phyloP scores from a whole-genome alignment of 1,140 invertebrate genomes.

The Metopolophium dirhodum region DNA sequence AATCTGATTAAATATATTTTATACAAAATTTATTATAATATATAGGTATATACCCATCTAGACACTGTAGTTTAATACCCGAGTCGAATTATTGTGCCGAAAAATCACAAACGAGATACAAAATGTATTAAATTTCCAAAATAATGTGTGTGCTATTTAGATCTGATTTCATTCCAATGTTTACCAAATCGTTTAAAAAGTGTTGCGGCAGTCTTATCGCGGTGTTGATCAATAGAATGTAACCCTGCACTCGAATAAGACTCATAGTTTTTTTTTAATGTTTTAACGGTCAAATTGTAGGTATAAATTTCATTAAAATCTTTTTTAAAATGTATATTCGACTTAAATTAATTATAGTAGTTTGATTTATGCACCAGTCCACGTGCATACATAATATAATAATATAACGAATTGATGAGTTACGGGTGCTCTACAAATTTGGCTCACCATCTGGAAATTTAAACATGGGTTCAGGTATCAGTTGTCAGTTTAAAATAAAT shows the following conservation, averaged over 20 bases:
- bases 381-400: too few relatives aligned
- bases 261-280: not conserved
- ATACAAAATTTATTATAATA: not conserved
- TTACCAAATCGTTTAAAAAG: not conserved
- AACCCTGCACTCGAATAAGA: not conserved
- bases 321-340: not conserved
- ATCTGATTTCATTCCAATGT: not conserved
- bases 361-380: too few relatives aligned
- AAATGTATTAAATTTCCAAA: not conserved
- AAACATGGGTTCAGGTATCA: too few relatives aligned
- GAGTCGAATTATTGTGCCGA: not conserved
- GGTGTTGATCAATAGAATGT: not conserved
- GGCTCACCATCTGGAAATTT: too few relatives aligned
- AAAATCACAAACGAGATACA: conserved; percentile 11
- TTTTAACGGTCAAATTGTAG: not conserved
- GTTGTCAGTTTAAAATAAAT: too few relatives aligned
- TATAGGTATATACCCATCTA: not conserved
- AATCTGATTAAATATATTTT: not conserved
- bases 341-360: not conserved
- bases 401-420: too few relatives aligned
- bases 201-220: not conserved
- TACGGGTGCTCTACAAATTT: too few relatives aligned
- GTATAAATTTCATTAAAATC: not conserved
- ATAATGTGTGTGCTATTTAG: not conserved
- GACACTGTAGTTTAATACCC: not conserved